Evolutionary conservation across 2,888 invertebrate species (phyloP).

Genomic region (Argyresthia albistria): DNA sequence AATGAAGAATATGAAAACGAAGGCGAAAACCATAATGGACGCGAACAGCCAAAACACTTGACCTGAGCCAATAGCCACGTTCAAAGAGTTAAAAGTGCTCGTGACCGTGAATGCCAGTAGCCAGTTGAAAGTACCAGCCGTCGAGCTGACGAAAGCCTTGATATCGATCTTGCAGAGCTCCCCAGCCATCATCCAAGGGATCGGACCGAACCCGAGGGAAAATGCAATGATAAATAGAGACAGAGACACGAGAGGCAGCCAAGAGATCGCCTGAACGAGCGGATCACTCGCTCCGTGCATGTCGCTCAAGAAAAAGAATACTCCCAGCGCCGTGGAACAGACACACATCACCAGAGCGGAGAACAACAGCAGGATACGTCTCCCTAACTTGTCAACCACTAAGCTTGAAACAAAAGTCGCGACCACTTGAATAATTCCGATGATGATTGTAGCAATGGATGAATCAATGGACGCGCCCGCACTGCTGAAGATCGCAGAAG

Average conservation of each 20-base stretch:
- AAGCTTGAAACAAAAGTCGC: constrained; percentile 83
- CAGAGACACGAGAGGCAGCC: constrained; percentile 82
- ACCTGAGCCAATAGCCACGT: constrained; percentile 67
- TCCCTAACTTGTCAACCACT: constrained; percentile 85
- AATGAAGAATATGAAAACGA: constrained; percentile 77
- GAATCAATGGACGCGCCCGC: constrained; percentile 74
- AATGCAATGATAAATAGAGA: constrained; percentile 86
- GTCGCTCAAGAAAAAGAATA: constrained; percentile 75
- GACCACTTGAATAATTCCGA: constrained; percentile 87
- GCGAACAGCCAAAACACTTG: constrained; percentile 84
- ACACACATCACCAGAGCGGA: constrained; percentile 81
- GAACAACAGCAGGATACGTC: constrained; percentile 80
- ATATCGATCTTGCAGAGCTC: constrained; percentile 87
- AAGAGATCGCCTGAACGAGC: constrained; percentile 71
- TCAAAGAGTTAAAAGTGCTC: constrained; percentile 77
- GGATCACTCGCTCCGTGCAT: constrained; percentile 30
- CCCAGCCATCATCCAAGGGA: constrained; percentile 88
- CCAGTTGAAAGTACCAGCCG: constrained; percentile 89
- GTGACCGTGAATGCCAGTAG: constrained; percentile 85
- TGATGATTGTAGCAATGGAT: constrained; percentile 79
- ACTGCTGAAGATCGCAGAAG: constrained; percentile 79
- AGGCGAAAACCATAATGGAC: constrained; percentile 75
- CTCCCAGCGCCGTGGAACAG: constrained; percentile 78
- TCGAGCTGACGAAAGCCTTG: constrained; percentile 82
- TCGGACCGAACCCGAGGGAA: constrained; percentile 89